Evolutionary conservation across 1,140 invertebrate genomes (phyloP), one percentile per base, ranked within the genome.

Genomic region (Caenorhabditis brenneri): DNA sequence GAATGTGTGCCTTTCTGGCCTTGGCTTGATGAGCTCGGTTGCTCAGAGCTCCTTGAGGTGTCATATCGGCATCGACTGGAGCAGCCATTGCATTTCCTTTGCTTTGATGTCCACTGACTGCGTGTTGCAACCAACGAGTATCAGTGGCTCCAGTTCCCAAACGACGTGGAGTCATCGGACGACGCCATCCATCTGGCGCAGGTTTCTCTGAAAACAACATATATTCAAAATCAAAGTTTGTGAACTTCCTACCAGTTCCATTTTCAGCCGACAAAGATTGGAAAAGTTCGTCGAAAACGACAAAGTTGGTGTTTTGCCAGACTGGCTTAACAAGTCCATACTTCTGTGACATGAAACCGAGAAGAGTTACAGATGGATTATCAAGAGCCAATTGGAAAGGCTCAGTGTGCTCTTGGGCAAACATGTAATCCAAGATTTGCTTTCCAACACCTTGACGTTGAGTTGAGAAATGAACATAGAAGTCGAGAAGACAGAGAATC

Each of bases 381-480:
- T 89, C 88, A 27, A 89, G 82, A 24, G 88, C 87, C 31, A 89
- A 27, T 51, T 85, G 84, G 39, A 58, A 81, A 5, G 84, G 55
- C 31, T 85, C 79, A 31, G 85, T 55, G 27, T 86, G 79, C 65
- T 89, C 88, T 33, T 86, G 94, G 84, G 92, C 88, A 22, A 96
- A 89, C 95, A 96, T 96, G 83, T 94, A 92, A 86, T 96, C 94
- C 90, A 95, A 95, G 0, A 96, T 91, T 79, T 92, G 91, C 86
- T 93, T 94, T 22, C 95, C 95, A 88, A 93, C 93, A 24, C 95
- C 95, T 88, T 93, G 93, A 46, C 95, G 93, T 91, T 96, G 95
- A 42, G 93, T 92, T 0, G 94, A 93, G 89, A 94, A 94, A 87
- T 95, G 94, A 42, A 96, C 93, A 90, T 95, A 97, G 92, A 96